Evolutionary conservation across 2,113 vertebrate genomes (phyloP).

Genomic region (Butorides virescens): DNA sequence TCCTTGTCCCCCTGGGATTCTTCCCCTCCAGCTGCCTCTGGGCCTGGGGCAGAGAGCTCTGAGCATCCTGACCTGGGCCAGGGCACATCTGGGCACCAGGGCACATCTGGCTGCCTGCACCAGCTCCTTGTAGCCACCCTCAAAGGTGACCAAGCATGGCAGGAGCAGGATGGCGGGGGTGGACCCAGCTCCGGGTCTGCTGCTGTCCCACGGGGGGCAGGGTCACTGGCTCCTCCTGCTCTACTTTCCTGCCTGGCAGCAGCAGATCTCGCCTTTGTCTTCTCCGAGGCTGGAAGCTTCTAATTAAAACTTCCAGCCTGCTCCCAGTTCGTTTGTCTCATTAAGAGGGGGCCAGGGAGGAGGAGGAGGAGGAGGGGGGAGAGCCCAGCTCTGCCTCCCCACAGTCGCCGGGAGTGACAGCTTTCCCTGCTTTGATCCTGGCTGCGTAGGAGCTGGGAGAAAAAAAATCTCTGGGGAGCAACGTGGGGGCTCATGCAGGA

Average conservation of each 20-base stretch:
- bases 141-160: accelerated
- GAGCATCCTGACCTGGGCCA: not conserved
- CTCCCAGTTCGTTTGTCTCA: not conserved
- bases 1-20: too few species aligned
- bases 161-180: not conserved
- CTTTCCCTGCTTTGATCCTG: not conserved
- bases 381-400: not conserved
- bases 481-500: not conserved
- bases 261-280: not conserved
- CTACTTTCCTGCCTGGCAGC: not conserved
- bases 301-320: conserved; percentile 8
- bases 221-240: not conserved
- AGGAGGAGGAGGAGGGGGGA: not conserved
- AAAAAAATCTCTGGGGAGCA: not conserved
- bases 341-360: not conserved
- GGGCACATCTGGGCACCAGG: not conserved
- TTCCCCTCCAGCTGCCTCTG: too few species aligned
- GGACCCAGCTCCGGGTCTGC: not conserved
- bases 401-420: not conserved
- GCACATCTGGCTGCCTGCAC: not conserved
- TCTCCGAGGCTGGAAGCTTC: not conserved
- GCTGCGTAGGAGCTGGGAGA: not conserved
- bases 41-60: not conserved
- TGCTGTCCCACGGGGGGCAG: not conserved
- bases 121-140: not conserved